Base-by-base conservation (phyloP, 1,140 invertebrate species). In the Ceratina australensis region DNA sequence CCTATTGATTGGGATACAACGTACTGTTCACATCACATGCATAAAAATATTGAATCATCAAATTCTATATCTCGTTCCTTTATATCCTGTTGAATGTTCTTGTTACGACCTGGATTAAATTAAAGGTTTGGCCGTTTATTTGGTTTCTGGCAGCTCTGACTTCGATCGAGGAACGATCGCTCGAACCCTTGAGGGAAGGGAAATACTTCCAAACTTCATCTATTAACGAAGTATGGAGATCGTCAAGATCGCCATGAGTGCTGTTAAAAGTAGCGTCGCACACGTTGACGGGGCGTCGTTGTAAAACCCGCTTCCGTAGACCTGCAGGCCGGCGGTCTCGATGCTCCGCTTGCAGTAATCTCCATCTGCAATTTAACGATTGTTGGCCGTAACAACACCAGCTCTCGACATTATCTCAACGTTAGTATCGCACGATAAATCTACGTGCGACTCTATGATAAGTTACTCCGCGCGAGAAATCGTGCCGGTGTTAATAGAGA, bases 301-400 rank as follows among this genome's bases (percentile, higher is more conserved):
- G 93, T 97, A 97, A 83, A 94, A 96, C 13, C 96, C 96, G 49
- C 72, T 90, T 1, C 96, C 96, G 85, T 95, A 96, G 0, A 97
- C 95, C 89, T 97, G 95, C 0, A 97, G 92, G 64, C 96, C 96
- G 0, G 96, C 96, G 0, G 96, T 97, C 86, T 97, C 95, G 78
- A 97, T 96, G 88, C 96, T 97, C 73, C 96, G 94, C 83, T 97
- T 97, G 89, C 96, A 97, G 85, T 97, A 97, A 87, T 97, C 96
- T 0, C 96, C 96, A 87, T 97, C 93, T 94, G 89, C 20, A 93
- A 92, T 76, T 22, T 1, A 26, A 22, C 13, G 15, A 47, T 24
- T 22, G 28, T 66, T 64, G 24, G 10, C 1, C 18, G 28, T 18
- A 49, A 5, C 47, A 61, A 64, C 33, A 42, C 33, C 33, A 10